A percentile compares a stretch with the other conserved stretches of the same genome.
phyloP scores from a whole-genome alignment of 2,113 vertebrate genomes.

The Apteryx mantelli region DNA sequence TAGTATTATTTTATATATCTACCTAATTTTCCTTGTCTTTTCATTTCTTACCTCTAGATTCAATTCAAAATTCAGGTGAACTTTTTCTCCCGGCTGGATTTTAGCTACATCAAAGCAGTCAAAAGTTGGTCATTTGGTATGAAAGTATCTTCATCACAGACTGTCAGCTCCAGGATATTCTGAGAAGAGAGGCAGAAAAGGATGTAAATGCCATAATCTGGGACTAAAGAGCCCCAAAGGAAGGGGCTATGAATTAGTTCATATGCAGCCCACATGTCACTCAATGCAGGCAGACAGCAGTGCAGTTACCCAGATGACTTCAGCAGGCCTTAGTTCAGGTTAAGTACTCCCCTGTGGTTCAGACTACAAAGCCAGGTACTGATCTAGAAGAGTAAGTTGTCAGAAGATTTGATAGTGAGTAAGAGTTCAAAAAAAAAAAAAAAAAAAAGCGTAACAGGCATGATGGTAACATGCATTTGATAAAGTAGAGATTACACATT shows the following conservation, averaged over 20 bases:
- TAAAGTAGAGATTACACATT: not conserved
- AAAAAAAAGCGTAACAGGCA: no score
- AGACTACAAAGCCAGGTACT: not conserved
- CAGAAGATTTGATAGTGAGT: not conserved
- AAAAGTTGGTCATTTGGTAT: constrained; percentile 62
- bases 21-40: not conserved
- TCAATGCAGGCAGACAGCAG: fast-evolving
- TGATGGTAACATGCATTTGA: not conserved
- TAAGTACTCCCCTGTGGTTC: not conserved
- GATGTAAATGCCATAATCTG: not conserved
- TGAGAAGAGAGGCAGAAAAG: not conserved
- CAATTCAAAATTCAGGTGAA: constrained; percentile 42
- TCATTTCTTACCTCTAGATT: constrained; percentile 51
- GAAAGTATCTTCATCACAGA: constrained; percentile 52
- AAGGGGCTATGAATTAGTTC: not conserved
- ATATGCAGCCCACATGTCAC: fast-evolving
- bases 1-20: not conserved
- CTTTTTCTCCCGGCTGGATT: constrained; percentile 39
- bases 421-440: not conserved
- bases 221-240: not conserved
- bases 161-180: constrained; percentile 65
- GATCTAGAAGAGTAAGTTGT: not conserved
- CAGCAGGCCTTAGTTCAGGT: not conserved
- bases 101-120: constrained; percentile 65
- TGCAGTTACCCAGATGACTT: not conserved